Percentiles rank a stretch among this genome's conserved stretches.
Conservation (phyloP, 2,113 vertebrate species). For the Cettia cetti region DNA sequence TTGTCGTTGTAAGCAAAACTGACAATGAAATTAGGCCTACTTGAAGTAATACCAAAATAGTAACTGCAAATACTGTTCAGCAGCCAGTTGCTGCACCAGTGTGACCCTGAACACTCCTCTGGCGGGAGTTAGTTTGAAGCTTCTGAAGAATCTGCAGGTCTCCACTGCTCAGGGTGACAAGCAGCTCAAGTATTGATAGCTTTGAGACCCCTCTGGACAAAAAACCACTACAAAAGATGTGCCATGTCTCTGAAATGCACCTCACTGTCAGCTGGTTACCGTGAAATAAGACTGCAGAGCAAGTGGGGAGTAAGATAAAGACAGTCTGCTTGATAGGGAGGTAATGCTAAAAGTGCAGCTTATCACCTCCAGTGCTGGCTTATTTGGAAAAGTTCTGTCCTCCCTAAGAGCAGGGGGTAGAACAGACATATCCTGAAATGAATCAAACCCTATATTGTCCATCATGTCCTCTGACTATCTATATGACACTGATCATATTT, state of each 20-base stretch:
- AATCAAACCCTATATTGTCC: background rate
- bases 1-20: background rate
- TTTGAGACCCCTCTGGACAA: background rate
- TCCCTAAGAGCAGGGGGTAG: background rate
- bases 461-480: background rate
- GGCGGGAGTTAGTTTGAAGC: accelerated
- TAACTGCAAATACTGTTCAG: background rate
- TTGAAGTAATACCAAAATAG: background rate
- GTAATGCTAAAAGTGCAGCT: background rate
- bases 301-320: background rate
- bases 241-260: background rate
- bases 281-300: background rate
- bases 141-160: background rate
- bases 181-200: background rate
- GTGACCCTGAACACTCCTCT: background rate
- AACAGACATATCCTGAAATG: background rate
- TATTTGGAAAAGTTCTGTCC: background rate
- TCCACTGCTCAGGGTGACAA: background rate
- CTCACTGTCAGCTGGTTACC: background rate
- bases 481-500: background rate
- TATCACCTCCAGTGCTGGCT: background rate
- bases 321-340: background rate
- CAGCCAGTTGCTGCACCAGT: background rate
- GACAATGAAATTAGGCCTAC: background rate
- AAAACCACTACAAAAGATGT: background rate